These are phyloP conservation scores for Trypoxylus dichotomus DNA, from an alignment of 1,140 invertebrate genomes.

Conservation along the genomic window DNA sequence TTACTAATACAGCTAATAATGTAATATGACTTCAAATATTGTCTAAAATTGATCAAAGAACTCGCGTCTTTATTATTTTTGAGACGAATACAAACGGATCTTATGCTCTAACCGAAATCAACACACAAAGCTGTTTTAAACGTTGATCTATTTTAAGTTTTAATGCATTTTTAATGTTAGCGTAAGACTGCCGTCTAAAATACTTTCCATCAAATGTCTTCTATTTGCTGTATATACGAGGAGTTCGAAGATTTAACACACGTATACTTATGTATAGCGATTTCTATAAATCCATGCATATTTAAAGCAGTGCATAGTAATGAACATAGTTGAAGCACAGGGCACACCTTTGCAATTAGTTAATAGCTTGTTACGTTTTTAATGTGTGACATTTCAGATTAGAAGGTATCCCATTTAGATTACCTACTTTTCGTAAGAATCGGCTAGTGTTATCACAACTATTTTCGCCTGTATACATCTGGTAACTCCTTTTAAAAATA, in stretches of 20 bases:
- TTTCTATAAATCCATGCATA: background rate
- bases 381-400: background rate
- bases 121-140: background rate
- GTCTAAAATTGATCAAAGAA: no score
- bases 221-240: background rate
- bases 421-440: background rate
- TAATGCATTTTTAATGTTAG: background rate
- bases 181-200: background rate
- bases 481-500: background rate
- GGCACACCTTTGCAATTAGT: background rate
- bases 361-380: background rate
- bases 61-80: no score
- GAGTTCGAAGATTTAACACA: background rate
- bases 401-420: background rate
- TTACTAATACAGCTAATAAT: no score
- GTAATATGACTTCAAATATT: no score
- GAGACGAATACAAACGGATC: no score
- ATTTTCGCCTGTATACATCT: background rate
- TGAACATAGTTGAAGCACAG: background rate
- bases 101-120: no score
- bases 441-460: background rate
- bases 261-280: background rate
- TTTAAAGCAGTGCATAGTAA: background rate
- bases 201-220: background rate
- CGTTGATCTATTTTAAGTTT: background rate